Evolutionary conservation across 2,888 invertebrate species (phyloP), one percentile per base, ranked within the genome.

Genomic region (Catocala fraxini): DNA sequence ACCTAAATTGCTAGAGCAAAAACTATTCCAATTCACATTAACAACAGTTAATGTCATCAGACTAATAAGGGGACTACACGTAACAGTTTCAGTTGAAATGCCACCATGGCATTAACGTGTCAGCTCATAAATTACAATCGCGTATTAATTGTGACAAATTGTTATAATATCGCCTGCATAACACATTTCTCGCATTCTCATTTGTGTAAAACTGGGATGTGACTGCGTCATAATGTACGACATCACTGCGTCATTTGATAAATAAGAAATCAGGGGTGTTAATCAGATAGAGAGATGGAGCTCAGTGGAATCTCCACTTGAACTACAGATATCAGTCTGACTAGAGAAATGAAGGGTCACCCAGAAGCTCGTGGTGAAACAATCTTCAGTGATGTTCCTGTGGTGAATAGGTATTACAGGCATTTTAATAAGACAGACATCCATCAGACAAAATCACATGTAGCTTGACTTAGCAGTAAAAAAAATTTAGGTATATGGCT

Each of bases 81-180:
- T 48, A 49, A 52, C 42, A 43, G 43, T 47, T 53, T 53, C 53
- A 59, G 41, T 43, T 47, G 13, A 25, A 47, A 59, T 13, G 34
- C 6, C 10, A 34, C 52, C 34, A 34, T 34, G 47, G 42, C 59
- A 53, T 53, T 59, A 53, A 39, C 42, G 11, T 53, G 59, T 53
- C 59, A 53, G 41, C n/a, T 42, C 42, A 48, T 48, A 53, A 59
- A 57, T 63, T 52, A 53, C 39, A 61, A 53, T 62, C 46, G 46
- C 46, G 49, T 66, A 9, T 61, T 59, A 56, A 34, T 59, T 54
- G 47, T 7, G n/a, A 47, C 58, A 54, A 51, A 52, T 63, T 59
- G 57, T 53, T 41, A 42, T 41, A 59, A 41, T 59, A 59, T 59
- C 53, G 59, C 53, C 39, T 47, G 52, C 53, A 53, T 33, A 53